Percentiles rank a stretch among this genome's conserved stretches.
Evolutionary conservation across 2,888 invertebrate species (phyloP).

Genomic region (Caprella mutica): DNA sequence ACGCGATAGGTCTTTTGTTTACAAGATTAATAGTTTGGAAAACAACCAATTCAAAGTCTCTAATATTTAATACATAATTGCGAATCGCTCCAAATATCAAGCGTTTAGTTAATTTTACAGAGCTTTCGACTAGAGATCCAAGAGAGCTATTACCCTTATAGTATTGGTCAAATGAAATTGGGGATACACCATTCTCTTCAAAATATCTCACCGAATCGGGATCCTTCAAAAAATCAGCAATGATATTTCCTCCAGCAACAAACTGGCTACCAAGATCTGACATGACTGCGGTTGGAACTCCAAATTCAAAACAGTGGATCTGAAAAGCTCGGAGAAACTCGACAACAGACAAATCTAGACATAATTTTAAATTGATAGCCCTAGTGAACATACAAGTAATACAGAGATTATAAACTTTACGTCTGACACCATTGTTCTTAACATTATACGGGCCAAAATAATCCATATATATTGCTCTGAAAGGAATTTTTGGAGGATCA

Average conservation of each 20-base stretch:
- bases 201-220: neutral
- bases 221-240: conserved; percentile 1
- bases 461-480: neutral
- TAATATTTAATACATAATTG: neutral
- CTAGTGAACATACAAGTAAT: conserved; percentile 7
- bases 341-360: neutral
- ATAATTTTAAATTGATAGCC: neutral
- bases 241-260: neutral
- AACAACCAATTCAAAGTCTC: neutral
- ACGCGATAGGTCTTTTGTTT: neutral
- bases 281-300: neutral
- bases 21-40: neutral
- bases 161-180: neutral
- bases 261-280: neutral
- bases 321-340: neutral
- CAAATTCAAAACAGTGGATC: neutral
- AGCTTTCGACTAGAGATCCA: neutral
- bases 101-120: neutral
- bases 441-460: neutral
- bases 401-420: neutral
- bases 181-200: neutral
- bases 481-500: neutral
- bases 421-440: neutral
- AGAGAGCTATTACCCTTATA: neutral
- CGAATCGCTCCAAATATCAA: neutral